Evolutionary conservation across 1,140 invertebrate species (phyloP), one percentile per base, ranked within the genome.

Genomic region (Psilanteris sp.): DNA sequence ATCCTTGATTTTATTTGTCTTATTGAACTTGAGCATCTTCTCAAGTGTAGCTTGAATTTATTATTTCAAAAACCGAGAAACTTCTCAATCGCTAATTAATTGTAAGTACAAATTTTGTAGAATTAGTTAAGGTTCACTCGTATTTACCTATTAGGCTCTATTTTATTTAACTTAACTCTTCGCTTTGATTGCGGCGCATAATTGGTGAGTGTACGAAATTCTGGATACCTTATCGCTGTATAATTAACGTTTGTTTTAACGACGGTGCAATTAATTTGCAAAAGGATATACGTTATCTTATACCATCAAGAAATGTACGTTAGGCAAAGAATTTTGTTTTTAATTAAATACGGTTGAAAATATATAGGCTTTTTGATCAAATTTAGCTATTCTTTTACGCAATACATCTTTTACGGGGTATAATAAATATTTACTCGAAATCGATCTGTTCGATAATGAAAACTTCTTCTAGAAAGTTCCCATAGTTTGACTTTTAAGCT

Each of bases 91-190:
- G 41, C 41, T 44, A 27, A 44, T 44, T 44, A 44, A 44, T 29
- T 44, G 24, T 44, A 44, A 29, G 41, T 44, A 44, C 29, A 14
- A 8, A 48, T 48, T 48, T 48, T 32, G 6, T 4, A 0, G 11
- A 31, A 31, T 10, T 15, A 1, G 5, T 29, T 15, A 15, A 31
- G 1, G 26, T 31, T 6, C 8, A 8, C 11, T n/a, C 27, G n/a
- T n/a, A n/a, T n/a, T n/a, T n/a, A n/a, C n/a, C n/a, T n/a, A n/a
- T n/a, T 6, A 13, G 29, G 15, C 13, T 29, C 14, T 11, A 9
- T n/a, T 55, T 75, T 70, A 75, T 70, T 75, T n/a, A n/a, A n/a
- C n/a, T n/a, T 10, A 29, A 24, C 50, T 27, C 34, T 54, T 24
- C 29, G 22, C 9, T 48, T 15, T 48, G 16, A 48, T 48, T 48